These are phyloP conservation scores for Fragum sueziense DNA, from an alignment of 2,888 invertebrate species.

Conservation along the genomic window DNA sequence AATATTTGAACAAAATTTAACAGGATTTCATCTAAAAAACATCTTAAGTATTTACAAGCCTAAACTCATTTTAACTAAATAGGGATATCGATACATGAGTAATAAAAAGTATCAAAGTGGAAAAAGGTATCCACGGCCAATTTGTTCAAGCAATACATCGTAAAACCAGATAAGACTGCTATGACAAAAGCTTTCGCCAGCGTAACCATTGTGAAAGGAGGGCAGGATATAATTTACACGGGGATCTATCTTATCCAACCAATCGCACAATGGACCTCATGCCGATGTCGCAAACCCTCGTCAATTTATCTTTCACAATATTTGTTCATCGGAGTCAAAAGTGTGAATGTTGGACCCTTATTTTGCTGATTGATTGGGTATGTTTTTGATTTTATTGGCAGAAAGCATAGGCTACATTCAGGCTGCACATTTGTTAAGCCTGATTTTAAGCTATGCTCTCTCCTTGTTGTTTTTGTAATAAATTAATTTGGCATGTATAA, in stretches of 20 bases:
- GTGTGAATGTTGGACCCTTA: slow-evolving; percentile 29
- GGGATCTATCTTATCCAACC: slow-evolving; percentile 42
- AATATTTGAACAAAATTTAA: too few relatives aligned
- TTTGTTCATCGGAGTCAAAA: slow-evolving; percentile 20
- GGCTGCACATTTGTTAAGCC: background rate
- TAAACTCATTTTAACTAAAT: too few relatives aligned
- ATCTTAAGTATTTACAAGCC: too few relatives aligned
- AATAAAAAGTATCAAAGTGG: background rate
- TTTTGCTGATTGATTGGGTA: too few relatives aligned
- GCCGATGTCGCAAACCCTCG: slow-evolving; percentile 42
- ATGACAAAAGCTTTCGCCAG: slow-evolving; percentile 20
- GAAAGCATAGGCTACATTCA: background rate
- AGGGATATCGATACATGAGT: too few relatives aligned
- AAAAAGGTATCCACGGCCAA: slow-evolving; percentile 4
- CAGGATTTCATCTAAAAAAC: too few relatives aligned
- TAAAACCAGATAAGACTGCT: slow-evolving; percentile 20
- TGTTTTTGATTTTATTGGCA: too few relatives aligned
- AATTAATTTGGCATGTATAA: background rate
- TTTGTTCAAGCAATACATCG: slow-evolving; percentile 21
- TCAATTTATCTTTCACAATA: slow-evolving; percentile 46
- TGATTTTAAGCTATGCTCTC: background rate
- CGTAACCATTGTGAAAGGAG: background rate
- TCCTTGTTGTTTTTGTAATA: background rate
- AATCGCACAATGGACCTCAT: slow-evolving; percentile 39
- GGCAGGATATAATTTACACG: slow-evolving; percentile 53